Conservation (phyloP, 2,797 vertebrate species). For the Phataginus tricuspis region DNA sequence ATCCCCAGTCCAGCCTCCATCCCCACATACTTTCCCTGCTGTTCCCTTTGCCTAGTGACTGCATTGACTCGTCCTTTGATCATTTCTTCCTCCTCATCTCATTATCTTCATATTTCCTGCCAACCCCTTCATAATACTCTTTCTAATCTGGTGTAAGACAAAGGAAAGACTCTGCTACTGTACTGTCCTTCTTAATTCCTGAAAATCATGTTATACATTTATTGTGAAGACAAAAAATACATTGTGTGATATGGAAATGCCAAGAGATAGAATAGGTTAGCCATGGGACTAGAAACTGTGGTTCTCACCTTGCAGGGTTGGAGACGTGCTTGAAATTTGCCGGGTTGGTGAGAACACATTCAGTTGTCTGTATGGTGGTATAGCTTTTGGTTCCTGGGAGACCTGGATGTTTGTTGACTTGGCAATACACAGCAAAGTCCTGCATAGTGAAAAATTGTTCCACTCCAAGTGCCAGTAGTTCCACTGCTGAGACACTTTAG, state of each 20-base stretch:
- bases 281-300: neutral
- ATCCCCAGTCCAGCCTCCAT: neutral
- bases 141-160: neutral
- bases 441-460: neutral
- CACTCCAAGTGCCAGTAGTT: neutral
- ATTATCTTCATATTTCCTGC: constrained; percentile 31
- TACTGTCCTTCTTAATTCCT: neutral
- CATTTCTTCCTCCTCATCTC: neutral
- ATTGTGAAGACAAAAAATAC: neutral
- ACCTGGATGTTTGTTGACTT: neutral
- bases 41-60: constrained; percentile 31
- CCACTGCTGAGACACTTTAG: neutral
- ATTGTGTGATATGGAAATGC: neutral
- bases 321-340: neutral
- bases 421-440: neutral
- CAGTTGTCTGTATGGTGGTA: neutral
- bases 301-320: neutral
- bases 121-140: neutral
- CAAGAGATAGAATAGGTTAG: neutral
- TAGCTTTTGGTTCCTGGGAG: neutral
- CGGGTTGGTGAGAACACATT: neutral
- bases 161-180: neutral
- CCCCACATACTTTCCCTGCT: neutral
- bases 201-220: neutral
- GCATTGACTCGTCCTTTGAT: neutral